These are phyloP conservation scores for Python bivittatus DNA, from an alignment of 2,113 vertebrate genomes.

Conservation along the genomic window DNA sequence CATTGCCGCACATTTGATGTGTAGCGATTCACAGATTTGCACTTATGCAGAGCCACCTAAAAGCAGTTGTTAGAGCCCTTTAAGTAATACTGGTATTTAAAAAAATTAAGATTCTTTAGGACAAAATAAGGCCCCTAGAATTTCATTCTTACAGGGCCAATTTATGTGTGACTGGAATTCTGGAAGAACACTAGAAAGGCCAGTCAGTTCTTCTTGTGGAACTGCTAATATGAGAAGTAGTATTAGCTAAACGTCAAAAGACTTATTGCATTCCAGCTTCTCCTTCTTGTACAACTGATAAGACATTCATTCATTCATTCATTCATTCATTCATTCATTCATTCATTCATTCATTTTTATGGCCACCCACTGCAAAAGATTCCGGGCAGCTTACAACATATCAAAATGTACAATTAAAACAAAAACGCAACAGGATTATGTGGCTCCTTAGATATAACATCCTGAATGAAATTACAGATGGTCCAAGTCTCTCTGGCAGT, in stretches of 20 bases:
- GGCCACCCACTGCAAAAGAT: neutral
- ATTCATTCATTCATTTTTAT: neutral
- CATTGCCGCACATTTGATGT: constrained; percentile 5
- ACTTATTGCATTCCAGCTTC: neutral
- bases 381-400: neutral
- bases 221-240: neutral
- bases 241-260: neutral
- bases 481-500: neutral
- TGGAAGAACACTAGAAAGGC: neutral
- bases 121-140: neutral
- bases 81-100: neutral
- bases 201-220: neutral
- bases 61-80: neutral
- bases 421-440: neutral
- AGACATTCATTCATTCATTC: neutral
- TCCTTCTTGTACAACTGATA: neutral
- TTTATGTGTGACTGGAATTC: neutral
- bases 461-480: neutral
- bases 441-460: neutral
- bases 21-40: neutral
- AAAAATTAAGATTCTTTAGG: neutral
- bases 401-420: neutral
- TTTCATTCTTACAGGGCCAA: neutral
- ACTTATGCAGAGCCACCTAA: neutral
- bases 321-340: neutral